Percentiles rank a stretch among this genome's conserved stretches.
Evolutionary conservation across 2,113 vertebrate genomes (phyloP).

Genomic region (Macroglossus sobrinus): DNA sequence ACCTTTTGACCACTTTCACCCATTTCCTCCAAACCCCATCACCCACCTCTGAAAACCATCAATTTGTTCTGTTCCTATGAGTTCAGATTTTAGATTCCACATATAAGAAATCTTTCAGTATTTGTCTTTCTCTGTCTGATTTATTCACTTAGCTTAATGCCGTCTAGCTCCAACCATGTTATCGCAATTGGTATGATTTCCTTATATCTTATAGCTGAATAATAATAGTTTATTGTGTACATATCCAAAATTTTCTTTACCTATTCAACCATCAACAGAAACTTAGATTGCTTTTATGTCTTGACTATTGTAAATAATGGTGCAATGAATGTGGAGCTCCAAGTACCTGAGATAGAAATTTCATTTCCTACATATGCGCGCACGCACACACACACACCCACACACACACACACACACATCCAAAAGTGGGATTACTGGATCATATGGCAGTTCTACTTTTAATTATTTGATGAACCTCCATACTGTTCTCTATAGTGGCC

Average conservation of each 20-base stretch:
- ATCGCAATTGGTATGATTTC: not conserved
- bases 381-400: no score
- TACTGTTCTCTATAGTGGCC: not conserved
- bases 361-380: not conserved
- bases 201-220: not conserved
- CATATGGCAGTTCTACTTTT: not conserved
- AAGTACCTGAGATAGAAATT: not conserved
- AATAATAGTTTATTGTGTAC: not conserved
- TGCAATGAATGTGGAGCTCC: not conserved
- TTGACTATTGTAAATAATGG: not conserved
- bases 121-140: not conserved
- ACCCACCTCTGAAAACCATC: not conserved
- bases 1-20: not conserved
- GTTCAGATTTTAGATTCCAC: not conserved
- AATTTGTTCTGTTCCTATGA: not conserved
- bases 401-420: no score
- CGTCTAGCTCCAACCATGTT: not conserved
- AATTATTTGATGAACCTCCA: not conserved
- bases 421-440: not conserved
- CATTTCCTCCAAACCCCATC: not conserved
- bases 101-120: not conserved
- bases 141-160: not conserved
- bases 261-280: not conserved
- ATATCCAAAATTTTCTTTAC: not conserved
- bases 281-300: not conserved